These are phyloP conservation scores for Tortricodes alternella DNA, from an alignment of 2,888 invertebrate genomes.

Conservation along the genomic window DNA sequence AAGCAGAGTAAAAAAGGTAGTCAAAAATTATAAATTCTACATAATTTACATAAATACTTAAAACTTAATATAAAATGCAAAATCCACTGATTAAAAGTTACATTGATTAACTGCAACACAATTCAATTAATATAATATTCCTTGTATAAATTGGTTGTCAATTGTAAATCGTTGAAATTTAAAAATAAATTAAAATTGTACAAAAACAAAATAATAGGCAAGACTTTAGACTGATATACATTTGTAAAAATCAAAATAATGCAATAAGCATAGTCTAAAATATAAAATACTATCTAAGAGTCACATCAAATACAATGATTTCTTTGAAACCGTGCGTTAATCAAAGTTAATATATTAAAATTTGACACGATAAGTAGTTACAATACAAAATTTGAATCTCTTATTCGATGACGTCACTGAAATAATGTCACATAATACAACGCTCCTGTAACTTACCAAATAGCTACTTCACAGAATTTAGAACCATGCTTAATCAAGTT, in stretches of 20 bases:
- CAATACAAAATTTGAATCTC: constrained; percentile 46
- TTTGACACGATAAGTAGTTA: constrained; percentile 40
- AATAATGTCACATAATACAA: constrained; percentile 13
- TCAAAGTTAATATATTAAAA: constrained; percentile 51
- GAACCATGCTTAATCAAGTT: neutral
- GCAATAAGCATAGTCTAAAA: constrained; percentile 37
- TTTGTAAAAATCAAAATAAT: constrained; percentile 21
- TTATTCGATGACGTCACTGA: constrained; percentile 16
- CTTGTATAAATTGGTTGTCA: constrained; percentile 12
- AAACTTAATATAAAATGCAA: constrained; percentile 51
- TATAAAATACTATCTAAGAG: constrained; percentile 42
- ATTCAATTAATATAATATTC: constrained; percentile 16
- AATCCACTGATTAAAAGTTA: constrained; percentile 38
- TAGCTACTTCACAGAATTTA: constrained; percentile 16
- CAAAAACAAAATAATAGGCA: constrained; percentile 56
- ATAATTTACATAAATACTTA: constrained; percentile 44
- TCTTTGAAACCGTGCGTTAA: constrained; percentile 65
- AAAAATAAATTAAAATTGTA: constrained; percentile 42
- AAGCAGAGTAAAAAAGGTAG: constrained; percentile 65
- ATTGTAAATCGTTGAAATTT: constrained; percentile 36
- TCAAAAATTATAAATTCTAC: constrained; percentile 68
- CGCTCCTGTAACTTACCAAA: constrained; percentile 4
- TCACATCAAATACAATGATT: constrained; percentile 53
- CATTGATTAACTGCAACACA: constrained; percentile 35
- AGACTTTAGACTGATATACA: constrained; percentile 54